Percentiles rank a stretch among this genome's conserved stretches.
Evolutionary conservation across 2,888 invertebrate species (phyloP).

Genomic region (Nomada flava): DNA sequence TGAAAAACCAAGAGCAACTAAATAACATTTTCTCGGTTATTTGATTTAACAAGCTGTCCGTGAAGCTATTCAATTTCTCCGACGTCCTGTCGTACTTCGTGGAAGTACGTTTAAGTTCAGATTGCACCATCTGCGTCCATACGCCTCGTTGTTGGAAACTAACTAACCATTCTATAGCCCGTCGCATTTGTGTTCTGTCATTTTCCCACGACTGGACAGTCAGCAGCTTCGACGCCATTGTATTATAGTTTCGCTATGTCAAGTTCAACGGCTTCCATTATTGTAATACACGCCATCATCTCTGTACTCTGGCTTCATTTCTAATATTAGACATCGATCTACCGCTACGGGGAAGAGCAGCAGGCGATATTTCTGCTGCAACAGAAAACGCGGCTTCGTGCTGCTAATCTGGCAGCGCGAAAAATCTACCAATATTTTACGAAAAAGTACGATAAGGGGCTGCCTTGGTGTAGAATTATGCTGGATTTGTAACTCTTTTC

Average conservation of each 20-base stretch:
- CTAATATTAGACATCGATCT: slow-evolving; percentile 50
- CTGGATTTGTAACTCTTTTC: not conserved
- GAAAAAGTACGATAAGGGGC: not conserved
- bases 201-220: slow-evolving; percentile 54
- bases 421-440: slow-evolving; percentile 37
- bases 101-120: slow-evolving; percentile 57
- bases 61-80: slow-evolving; percentile 42
- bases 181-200: slow-evolving; percentile 50
- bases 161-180: slow-evolving; percentile 54
- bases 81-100: slow-evolving; percentile 18
- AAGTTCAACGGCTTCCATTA: slow-evolving; percentile 57
- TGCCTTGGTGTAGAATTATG: slow-evolving; percentile 8
- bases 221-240: slow-evolving; percentile 51
- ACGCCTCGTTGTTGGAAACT: slow-evolving; percentile 55
- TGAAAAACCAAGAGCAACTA: not conserved
- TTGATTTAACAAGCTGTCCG: slow-evolving; percentile 28
- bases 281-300: slow-evolving; percentile 62
- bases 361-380: not conserved
- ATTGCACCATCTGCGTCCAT: slow-evolving; percentile 58
- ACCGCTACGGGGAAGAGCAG: not conserved
- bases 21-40: slow-evolving; percentile 20
- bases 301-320: slow-evolving; percentile 43
- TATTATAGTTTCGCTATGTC: slow-evolving; percentile 40
- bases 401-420: slow-evolving; percentile 6
- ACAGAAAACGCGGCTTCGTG: not conserved